These are phyloP conservation scores for Callyntrura sp. DNA, from an alignment of 2,888 invertebrate species.

Conservation along the genomic window DNA sequence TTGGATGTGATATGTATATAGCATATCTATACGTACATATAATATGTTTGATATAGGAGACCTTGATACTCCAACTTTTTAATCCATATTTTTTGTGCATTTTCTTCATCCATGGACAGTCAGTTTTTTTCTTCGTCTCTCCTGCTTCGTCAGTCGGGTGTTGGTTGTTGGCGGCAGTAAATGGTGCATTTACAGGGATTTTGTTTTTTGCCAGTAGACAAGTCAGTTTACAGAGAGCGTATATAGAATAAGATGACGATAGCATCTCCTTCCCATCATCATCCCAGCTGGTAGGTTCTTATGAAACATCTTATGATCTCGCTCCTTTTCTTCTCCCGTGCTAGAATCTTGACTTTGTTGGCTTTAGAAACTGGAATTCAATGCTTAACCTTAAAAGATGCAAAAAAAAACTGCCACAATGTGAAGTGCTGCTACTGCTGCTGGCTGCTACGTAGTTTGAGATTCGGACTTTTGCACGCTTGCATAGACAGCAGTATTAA, in stretches of 20 bases:
- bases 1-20: no score
- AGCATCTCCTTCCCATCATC: neutral
- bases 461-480: neutral
- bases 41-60: constrained; percentile 20
- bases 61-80: constrained; percentile 49
- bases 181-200: constrained; percentile 1
- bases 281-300: neutral
- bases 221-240: neutral
- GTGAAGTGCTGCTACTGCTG: no score
- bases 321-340: no score
- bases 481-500: neutral
- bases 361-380: constrained; percentile 27
- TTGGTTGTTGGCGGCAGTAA: neutral
- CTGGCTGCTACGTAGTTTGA: constrained; percentile 18
- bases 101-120: constrained; percentile 52
- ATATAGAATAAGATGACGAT: neutral
- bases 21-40: neutral
- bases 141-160: constrained; percentile 26
- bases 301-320: constrained; percentile 26
- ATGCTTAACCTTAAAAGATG: constrained; percentile 53
- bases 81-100: constrained; percentile 58
- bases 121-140: constrained; percentile 53
- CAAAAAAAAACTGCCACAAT: no score
- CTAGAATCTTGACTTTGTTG: constrained; percentile 17
- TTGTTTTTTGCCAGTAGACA: neutral